Evolutionary conservation across 2,888 invertebrate genomes (phyloP), one percentile per base, ranked within the genome.

Genomic region (Hirtodrosophila duncani): DNA sequence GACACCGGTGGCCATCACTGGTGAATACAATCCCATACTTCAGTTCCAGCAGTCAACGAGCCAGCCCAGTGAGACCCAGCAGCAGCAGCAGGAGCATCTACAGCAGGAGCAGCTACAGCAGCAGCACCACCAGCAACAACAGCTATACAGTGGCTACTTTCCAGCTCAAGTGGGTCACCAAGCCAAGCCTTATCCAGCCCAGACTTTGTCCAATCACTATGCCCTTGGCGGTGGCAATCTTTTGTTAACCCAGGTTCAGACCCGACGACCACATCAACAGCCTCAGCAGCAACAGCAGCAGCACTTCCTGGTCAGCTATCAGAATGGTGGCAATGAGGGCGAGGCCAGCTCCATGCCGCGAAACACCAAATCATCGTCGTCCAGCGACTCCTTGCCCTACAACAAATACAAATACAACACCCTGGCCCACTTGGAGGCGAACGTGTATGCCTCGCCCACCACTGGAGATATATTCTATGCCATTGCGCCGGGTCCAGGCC

Each of bases 291-390:
- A 52, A 21, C 51, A 51, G 6, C 71, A 62, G 7, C 70, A 45
- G 3, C 67, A 70, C 7, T 78, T 64, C 6, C 56, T 77, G 3
- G 53, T 78, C 8, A 63, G 67, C 29, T 75, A 63, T 23, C 74
- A 68, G 17, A 78, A 75, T 39, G 69, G 63, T n/a, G n/a, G n/a
- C 14, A 43, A 50, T 3, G 56, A 39, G 16, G 53, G 50, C 1
- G 34, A 36, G 7, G 37, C 60, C n/a, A n/a, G n/a, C 1, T 43
- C 68, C 3, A 59, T 72, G 64, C 72, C 75, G 30, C 79, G 78
- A 34, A 85, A 84, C 38, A 78, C 85, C 2, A 87, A 87, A 62
- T 87, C 87, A 0, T 87, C 87, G n/a, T 87, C 87, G n/a, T 87
- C 87, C 2, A 87, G 86, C 44, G 87, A 87, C 57, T 87, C 87